A percentile compares a stretch with the other conserved stretches of the same genome.
phyloP scores from a whole-genome alignment of 2,797 vertebrate species.

The Platalea minor region DNA sequence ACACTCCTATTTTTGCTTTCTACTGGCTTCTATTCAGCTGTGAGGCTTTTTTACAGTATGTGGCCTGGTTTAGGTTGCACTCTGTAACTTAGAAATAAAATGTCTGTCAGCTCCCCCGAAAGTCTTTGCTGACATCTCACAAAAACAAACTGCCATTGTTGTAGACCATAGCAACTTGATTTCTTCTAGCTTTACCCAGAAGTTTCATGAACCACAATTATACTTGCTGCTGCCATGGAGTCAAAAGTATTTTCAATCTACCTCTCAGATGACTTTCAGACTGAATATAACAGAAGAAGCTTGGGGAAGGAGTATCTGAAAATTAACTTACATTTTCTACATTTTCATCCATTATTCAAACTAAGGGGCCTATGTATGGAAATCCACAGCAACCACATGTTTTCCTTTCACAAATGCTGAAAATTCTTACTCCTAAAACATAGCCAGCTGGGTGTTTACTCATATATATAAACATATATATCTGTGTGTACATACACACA shows the following conservation, averaged over 20 bases:
- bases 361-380: background rate
- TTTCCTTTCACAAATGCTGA: background rate
- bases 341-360: slow-evolving; percentile 25
- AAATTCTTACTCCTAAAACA: background rate
- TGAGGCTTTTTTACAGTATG: slow-evolving; percentile 21
- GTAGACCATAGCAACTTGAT: slow-evolving; percentile 51
- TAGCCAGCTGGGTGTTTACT: background rate
- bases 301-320: slow-evolving; percentile 14
- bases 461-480: background rate
- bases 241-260: slow-evolving; percentile 58
- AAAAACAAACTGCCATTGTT: slow-evolving; percentile 65
- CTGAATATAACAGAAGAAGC: background rate
- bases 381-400: background rate
- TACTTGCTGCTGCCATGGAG: slow-evolving; percentile 56
- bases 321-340: slow-evolving; percentile 21
- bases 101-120: slow-evolving; percentile 2
- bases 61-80: slow-evolving; percentile 40
- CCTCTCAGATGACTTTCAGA: slow-evolving; percentile 52
- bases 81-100: slow-evolving; percentile 36
- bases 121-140: slow-evolving; percentile 51
- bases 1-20: background rate
- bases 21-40: background rate
- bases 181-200: slow-evolving; percentile 59
- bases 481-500: rapidly evolving
- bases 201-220: slow-evolving; percentile 70